Evolutionary conservation across 2,888 invertebrate genomes (phyloP).

Genomic region (Diarsia rubi): DNA sequence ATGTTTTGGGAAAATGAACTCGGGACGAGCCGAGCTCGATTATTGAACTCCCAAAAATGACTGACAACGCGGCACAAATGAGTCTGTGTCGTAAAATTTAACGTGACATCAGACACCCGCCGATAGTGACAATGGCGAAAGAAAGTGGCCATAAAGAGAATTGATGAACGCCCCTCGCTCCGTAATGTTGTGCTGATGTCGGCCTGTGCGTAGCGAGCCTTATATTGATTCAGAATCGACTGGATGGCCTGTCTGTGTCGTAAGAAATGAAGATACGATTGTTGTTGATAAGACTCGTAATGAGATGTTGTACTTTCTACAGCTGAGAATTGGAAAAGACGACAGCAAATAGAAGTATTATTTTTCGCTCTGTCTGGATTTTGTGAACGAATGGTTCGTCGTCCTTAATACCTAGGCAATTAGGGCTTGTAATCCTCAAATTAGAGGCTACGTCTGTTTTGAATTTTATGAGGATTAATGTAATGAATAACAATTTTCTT

Average conservation of each 20-base stretch:
- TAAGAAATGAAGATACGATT: constrained; percentile 61
- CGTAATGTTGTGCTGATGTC: constrained; percentile 70
- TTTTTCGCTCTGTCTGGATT: constrained; percentile 7
- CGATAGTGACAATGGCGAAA: constrained; percentile 87
- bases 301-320: constrained; percentile 57
- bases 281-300: constrained; percentile 56
- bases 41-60: constrained; percentile 79
- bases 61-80: constrained; percentile 84
- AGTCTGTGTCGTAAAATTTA: constrained; percentile 87
- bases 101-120: constrained; percentile 80
- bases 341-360: constrained; percentile 8
- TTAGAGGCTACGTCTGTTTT: background rate
- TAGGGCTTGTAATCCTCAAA: background rate
- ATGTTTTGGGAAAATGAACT: constrained; percentile 64
- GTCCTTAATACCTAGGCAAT: background rate
- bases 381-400: constrained; percentile 7
- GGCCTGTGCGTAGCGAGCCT: constrained; percentile 71
- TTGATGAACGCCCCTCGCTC: constrained; percentile 81
- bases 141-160: constrained; percentile 88
- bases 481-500: background rate
- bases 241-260: constrained; percentile 58
- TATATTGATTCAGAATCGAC: constrained; percentile 74
- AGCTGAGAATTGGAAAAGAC: constrained; percentile 11
- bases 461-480: background rate
- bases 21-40: constrained; percentile 63